phyloP scores from a whole-genome alignment of 2,888 invertebrate genomes.

The Chironomus riparius region DNA sequence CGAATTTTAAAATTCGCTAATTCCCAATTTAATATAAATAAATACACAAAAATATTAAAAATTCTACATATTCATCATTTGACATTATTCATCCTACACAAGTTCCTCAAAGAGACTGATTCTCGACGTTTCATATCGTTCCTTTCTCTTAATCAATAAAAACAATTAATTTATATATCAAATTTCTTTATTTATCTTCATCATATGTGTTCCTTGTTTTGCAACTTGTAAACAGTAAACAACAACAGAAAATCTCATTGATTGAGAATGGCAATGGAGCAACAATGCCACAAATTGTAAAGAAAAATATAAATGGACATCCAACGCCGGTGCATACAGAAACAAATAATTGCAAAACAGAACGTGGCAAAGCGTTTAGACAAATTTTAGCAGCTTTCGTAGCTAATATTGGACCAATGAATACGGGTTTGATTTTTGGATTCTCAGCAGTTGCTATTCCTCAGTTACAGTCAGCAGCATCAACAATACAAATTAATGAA shows the following conservation, averaged over 20 bases:
- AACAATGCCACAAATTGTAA: slow-evolving; percentile 3
- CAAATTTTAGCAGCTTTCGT: slow-evolving; percentile 55
- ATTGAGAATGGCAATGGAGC: slow-evolving; percentile 1
- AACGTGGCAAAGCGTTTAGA: slow-evolving; percentile 44
- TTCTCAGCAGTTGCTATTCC: slow-evolving; percentile 59
- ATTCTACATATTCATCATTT: too few relatives aligned
- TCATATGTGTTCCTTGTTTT: too few relatives aligned
- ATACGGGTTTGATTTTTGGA: slow-evolving; percentile 61
- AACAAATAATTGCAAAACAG: slow-evolving; percentile 34
- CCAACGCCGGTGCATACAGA: neutral
- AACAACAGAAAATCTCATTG: slow-evolving; percentile 2
- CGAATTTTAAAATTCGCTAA: too few relatives aligned
- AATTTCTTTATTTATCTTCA: too few relatives aligned
- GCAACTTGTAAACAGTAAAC: neutral
- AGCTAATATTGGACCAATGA: slow-evolving; percentile 58
- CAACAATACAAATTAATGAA: slow-evolving; percentile 47
- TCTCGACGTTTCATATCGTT: too few relatives aligned
- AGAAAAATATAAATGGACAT: neutral
- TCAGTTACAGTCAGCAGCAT: slow-evolving; percentile 46
- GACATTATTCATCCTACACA: too few relatives aligned
- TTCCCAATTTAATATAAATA: too few relatives aligned
- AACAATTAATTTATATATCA: too few relatives aligned
- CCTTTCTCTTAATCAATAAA: too few relatives aligned
- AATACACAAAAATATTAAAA: too few relatives aligned
- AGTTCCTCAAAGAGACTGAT: too few relatives aligned